Evolutionary conservation across 2,888 invertebrate species (phyloP), one percentile per base, ranked within the genome.

Genomic region (Crepidodera aurea): DNA sequence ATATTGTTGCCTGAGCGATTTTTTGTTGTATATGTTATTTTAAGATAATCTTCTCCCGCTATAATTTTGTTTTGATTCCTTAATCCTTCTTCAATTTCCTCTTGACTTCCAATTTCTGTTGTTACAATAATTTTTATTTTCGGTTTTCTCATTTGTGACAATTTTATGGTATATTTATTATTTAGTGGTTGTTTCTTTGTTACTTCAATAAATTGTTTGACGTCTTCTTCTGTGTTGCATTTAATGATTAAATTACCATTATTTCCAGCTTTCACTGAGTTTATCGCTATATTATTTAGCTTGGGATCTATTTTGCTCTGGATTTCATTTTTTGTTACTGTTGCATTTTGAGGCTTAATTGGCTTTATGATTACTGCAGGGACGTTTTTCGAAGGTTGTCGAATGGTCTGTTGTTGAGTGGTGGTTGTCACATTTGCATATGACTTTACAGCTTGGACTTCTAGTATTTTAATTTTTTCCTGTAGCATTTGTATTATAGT

Each of bases 81-180:
- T 25, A 59, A 42, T 8, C 22, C 42, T 6, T 44, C 29, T 22
- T 59, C 51, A 16, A 58, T 29, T 51, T 59, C 44, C 12, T 54
- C 42, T 44, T 19, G 13, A n/a, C 29, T 50, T n/a, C n/a, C 19
- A 46, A 37, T 2, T 37, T 22, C 2, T 22, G 32, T 12, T 15
- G 42, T 42, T 32, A 32, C 51, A 39, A 34, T 39, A 7, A 61
- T 61, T 56, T 57, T 62, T n/a, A 62, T 27, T 58, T 22, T 37
- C 2, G 62, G 58, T 19, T 42, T 54, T 40, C 22, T 50, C 34
- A 59, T 54, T 55, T 50, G 54, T 18, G 63, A 22, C 18, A 59
- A 4, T 37, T 48, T 19, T 18, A 59, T 42, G 2, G 37, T 32
- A 16, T 59, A 58, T 34, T 51, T 51, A n/a, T 54, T 12, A 2